Evolutionary conservation across 2,888 invertebrate genomes (phyloP), one percentile per base, ranked within the genome.

Genomic region (Drosophila mimetica): DNA sequence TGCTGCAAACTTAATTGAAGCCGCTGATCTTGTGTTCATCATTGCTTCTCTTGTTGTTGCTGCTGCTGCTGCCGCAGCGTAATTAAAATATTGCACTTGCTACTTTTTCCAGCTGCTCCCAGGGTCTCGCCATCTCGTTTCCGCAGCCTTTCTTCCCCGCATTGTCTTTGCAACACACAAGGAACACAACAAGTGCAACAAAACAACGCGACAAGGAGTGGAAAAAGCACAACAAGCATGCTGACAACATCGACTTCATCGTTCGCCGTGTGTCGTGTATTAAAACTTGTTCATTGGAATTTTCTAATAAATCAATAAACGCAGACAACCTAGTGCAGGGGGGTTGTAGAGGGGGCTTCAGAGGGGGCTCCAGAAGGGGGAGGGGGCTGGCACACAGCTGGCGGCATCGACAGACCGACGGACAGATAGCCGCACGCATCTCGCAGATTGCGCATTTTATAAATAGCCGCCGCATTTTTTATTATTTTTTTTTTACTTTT

Each of bases 1-100:
- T 70, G 73, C 65, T 52, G 34, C 79, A 59, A n/a, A 22, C 50
- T 53, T 46, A 61, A 48, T 57, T 64, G 55, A 67, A 71, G 67
- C 59, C 54, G 60, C 39, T 74, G 66, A 34, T 73, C 63, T 46
- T 72, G 52, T 54, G 65, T 42, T 52, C 63, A 5, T 44, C n/a
- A 25, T 28, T 46, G 46, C 5, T n/a, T n/a, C n/a, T n/a, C n/a
- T n/a, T n/a, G n/a, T n/a, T n/a, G n/a, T n/a, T n/a, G n/a, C n/a
- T n/a, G 55, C 8, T 48, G 70, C 55, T 69, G 47, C 53, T 74
- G 69, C 50, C 69, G 66, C 51, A 75, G 57, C 72, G 83, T 89
- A 90, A 89, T 90, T 86, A 89, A 90, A 89, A 89, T 89, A 89
- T 86, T 90, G 88, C 89, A 89, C 89, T 90, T 88, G 89, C 85